Evolutionary conservation across 1,140 invertebrate species (phyloP), one percentile per base, ranked within the genome.

Genomic region (Bombus terrestris): DNA sequence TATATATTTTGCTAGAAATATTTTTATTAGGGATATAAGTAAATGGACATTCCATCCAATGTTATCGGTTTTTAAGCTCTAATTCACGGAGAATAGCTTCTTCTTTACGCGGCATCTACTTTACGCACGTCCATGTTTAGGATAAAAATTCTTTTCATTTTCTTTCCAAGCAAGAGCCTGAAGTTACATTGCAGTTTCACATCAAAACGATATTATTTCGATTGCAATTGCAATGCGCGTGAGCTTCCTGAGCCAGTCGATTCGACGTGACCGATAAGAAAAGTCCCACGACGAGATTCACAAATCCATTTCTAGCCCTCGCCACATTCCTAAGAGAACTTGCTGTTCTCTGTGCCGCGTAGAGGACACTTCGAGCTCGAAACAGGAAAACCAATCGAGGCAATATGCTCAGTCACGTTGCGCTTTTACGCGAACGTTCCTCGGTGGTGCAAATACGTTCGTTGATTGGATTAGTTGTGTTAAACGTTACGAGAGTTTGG

Each of bases 11-110:
- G 87, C 81, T 91, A 91, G 64, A 82, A 86, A 89, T 89, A 91
- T 86, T 84, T 91, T 88, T 91, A 95, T 78, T 92, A 95, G 81
- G 90, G 39, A 69, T 95, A 69, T 95, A 95, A 89, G 93, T 89
- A 32, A 66, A 90, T 91, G 72, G 92, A 92, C 76, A 90, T 92
- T 88, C 86, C 90, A 89, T 91, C 89, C 90, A 91, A 83, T 86
- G 81, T 90, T 88, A 82, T 85, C 81, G 69, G 76, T 84, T 66
- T 82, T 32, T 41, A 57, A 83, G 37, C 35, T 78, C 80, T 64
- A 35, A 53, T 78, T 78, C 82, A 47, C 37, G 73, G 18, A 77
- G 74, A 71, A n/a, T 53, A 78, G 35, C 68, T 69, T 22, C 47
- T 75, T 75, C 59, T 74, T 72, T 32, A 71, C 68, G 47, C 57